A percentile compares a stretch with the other conserved stretches of the same genome.
phyloP scores from a whole-genome alignment of 2,888 invertebrate genomes.

The Colletes collaris region DNA sequence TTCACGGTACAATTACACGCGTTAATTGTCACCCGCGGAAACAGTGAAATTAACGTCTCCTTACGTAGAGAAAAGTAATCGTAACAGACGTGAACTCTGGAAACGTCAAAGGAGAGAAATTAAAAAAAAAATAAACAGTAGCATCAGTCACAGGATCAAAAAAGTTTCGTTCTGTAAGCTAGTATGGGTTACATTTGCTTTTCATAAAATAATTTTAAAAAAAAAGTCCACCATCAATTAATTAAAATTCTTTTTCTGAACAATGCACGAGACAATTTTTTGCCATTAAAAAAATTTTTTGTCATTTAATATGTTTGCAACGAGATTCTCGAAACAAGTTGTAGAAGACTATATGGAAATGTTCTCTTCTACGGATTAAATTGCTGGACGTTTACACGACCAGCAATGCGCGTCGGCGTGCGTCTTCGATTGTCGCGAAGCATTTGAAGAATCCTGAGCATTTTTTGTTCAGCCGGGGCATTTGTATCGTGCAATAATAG shows the following conservation, averaged over 20 bases:
- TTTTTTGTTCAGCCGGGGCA: background rate
- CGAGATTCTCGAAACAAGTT: no score
- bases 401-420: constrained; percentile 2
- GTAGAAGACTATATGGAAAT: background rate
- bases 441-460: constrained; percentile 24
- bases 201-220: no score
- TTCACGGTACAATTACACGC: constrained; percentile 18
- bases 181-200: no score
- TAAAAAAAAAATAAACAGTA: no score
- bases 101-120: no score
- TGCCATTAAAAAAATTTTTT: no score
- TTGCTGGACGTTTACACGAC: constrained; percentile 4
- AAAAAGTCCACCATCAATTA: no score
- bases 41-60: background rate
- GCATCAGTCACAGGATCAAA: no score
- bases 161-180: no score
- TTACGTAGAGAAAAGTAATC: background rate
- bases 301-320: no score
- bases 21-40: constrained; percentile 1
- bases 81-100: no score
- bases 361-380: background rate
- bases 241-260: no score
- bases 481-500: background rate
- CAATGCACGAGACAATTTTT: background rate
- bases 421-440: constrained; percentile 6